A percentile compares a stretch with the other conserved stretches of the same genome.
Evolutionary conservation across 2,888 invertebrate genomes (phyloP).

Genomic region (Trichogramma dendrolimi): DNA sequence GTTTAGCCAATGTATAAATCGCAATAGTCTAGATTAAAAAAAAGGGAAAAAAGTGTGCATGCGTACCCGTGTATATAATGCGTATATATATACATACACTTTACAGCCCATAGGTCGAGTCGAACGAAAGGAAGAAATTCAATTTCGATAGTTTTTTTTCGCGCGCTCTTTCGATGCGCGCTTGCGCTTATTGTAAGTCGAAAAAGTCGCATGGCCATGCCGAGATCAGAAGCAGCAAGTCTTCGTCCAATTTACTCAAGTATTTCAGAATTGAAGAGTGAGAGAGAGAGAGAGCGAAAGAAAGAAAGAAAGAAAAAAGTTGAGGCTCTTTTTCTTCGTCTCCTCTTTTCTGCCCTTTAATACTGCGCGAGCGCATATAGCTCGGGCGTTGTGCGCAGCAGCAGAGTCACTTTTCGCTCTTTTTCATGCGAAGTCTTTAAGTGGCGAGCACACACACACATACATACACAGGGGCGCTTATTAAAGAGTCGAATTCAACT

Average conservation of each 20-base stretch:
- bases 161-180: conserved; percentile 12
- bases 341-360: neutral
- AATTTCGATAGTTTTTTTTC: conserved; percentile 28
- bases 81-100: too few species aligned
- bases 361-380: neutral
- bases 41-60: too few species aligned
- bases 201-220: neutral
- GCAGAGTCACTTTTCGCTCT: conserved; percentile 10
- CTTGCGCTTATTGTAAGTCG: conserved; percentile 3
- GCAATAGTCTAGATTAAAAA: too few species aligned
- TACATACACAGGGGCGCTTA: conserved; percentile 19
- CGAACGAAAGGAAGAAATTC: conserved; percentile 22
- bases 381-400: too few species aligned
- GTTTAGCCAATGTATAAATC: too few species aligned
- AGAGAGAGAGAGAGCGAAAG: too few species aligned
- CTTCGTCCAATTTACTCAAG: conserved; percentile 29
- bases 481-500: conserved; percentile 24
- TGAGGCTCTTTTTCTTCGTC: conserved; percentile 13
- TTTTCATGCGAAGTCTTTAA: conserved; percentile 18
- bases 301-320: conserved; percentile 5
- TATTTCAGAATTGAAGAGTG: conserved; percentile 14
- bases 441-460: conserved; percentile 22
- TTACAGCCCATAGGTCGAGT: too few species aligned
- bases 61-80: too few species aligned
- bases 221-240: too few species aligned